A percentile compares a stretch with the other conserved stretches of the same genome.
Evolutionary conservation across 1,140 invertebrate species (phyloP).

Genomic region (Hirudo medicinalis): DNA sequence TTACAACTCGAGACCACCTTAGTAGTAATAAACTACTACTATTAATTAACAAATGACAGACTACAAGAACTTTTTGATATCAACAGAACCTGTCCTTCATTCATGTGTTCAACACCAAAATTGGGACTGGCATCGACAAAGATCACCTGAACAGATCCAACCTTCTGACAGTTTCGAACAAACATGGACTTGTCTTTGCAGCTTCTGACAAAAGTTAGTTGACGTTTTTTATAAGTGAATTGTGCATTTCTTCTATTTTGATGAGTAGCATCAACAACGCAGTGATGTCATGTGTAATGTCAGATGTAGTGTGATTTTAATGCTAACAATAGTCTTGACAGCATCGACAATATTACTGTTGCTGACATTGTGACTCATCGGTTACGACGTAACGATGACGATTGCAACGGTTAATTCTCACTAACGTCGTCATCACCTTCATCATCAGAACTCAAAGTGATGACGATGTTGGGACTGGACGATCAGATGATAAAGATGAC

Average conservation of each 20-base stretch:
- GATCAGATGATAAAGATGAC: neutral
- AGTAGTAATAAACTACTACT: neutral
- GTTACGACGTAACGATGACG: no score
- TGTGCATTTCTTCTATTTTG: no score
- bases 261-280: neutral
- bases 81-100: neutral
- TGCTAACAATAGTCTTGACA: no score
- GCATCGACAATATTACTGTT: no score
- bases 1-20: neutral
- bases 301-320: no score
- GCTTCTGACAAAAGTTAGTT: neutral
- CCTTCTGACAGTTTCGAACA: neutral
- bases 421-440: neutral
- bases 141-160: neutral
- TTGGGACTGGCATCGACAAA: neutral
- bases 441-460: neutral
- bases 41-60: neutral
- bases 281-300: no score
- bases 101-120: neutral
- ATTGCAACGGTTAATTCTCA: neutral
- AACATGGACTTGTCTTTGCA: slow-evolving; percentile 5
- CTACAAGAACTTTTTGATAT: no score
- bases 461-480: neutral
- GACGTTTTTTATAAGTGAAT: neutral
- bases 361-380: no score